phyloP scores from a whole-genome alignment of 2,888 invertebrate species.

The Drosophila meridionalis region DNA sequence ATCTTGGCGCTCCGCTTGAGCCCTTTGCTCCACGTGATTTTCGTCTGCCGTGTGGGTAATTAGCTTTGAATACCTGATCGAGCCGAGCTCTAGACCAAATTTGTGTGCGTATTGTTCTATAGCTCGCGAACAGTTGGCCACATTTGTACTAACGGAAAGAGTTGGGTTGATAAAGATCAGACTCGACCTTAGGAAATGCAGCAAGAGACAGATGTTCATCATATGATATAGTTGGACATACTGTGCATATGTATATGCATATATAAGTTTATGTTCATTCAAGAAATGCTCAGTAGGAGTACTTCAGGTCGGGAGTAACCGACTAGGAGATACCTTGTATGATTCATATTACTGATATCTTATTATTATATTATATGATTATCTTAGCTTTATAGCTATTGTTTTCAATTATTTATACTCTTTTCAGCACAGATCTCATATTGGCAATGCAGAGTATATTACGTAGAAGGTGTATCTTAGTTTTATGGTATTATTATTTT shows the following conservation, averaged over 20 bases:
- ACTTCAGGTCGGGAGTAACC: background rate
- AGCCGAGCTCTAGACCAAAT: slow-evolving; percentile 18
- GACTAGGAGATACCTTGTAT: background rate
- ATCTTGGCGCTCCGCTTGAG: slow-evolving; percentile 62
- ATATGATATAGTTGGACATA: background rate
- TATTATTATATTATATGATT: too few species aligned
- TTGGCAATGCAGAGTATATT: too few species aligned
- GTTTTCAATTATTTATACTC: too few species aligned
- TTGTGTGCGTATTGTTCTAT: slow-evolving; percentile 38
- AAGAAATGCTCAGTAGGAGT: background rate
- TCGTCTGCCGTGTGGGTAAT: slow-evolving; percentile 70
- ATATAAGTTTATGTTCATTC: background rate
- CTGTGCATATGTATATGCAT: background rate
- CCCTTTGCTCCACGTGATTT: slow-evolving; percentile 41
- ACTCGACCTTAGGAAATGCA: background rate
- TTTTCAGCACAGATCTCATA: too few species aligned
- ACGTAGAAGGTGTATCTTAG: too few species aligned
- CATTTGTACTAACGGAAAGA: background rate
- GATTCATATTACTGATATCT: too few species aligned
- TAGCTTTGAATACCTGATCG: slow-evolving; percentile 53
- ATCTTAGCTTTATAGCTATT: too few species aligned
- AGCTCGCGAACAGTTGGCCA: background rate
- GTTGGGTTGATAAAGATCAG: slow-evolving; percentile 10
- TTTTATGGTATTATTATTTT: too few species aligned
- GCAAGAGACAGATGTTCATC: background rate